Evolutionary conservation across 2,797 vertebrate genomes (phyloP), one percentile per base, ranked within the genome.

Genomic region (Neosilurus mollespiculum): DNA sequence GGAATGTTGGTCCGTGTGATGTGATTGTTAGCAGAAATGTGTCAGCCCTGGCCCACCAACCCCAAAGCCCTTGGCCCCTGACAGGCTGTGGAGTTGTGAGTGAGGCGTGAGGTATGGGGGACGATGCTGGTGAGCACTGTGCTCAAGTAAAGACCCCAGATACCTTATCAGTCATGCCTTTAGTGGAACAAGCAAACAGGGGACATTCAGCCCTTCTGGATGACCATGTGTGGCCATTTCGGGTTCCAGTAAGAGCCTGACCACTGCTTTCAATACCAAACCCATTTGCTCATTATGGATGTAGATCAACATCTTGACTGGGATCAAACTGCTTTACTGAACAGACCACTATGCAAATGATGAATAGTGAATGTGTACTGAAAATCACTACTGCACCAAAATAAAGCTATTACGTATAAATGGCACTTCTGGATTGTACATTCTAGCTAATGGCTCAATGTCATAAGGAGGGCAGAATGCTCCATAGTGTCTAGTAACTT

Each of bases 21-120:
- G 95, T 98, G 97, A 99, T 98, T 95, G 95, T 97, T 97, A 94
- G 96, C 97, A 99, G 97, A 96, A 96, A 95, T 93, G 95, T 96
- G 95, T 95, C 94, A 95, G 95, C 94, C 90, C 93, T 89, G 91
- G 91, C 88, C 92, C 91, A 89, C 85, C 91, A 87, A 84, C 87
- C 90, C 89, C 84, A 89, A 86, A 89, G 86, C 82, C 87, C 88
- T 80, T 85, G 90, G 88, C 87, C 90, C 87, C 69, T 82, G 88
- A 88, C 91, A 77, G 83, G 90, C 87, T 88, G 87, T 89, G 87
- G 90, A 92, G 91, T 89, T 89, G 71, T 83, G 87, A 84, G 88
- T 89, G 84, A 81, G 87, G 84, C 70, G 78, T 72, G 84, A 85
- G 87, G 83, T 88, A 84, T 83, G 81, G 69, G 85, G 86, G 79